Conservation (phyloP, 2,888 invertebrate species). For the Hirtodrosophila trivittata region DNA sequence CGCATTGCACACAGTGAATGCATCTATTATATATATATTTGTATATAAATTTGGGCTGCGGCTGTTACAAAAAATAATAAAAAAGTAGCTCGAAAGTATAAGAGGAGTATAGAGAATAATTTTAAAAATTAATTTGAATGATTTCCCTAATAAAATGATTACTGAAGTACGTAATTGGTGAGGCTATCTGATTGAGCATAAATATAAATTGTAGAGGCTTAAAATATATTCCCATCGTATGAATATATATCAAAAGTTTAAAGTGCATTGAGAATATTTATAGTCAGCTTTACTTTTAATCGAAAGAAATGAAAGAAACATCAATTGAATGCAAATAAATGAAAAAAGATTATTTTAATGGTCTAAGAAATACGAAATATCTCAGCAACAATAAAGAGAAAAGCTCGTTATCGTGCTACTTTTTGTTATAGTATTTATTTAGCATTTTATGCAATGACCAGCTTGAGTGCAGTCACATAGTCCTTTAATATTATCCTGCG, state of each 20-base stretch:
- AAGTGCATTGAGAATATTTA: too few relatives aligned
- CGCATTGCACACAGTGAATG: slow-evolving; percentile 63
- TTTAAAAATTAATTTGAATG: slow-evolving; percentile 61
- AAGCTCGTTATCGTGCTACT: too few relatives aligned
- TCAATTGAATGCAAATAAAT: too few relatives aligned
- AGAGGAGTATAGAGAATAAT: too few relatives aligned
- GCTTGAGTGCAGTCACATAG: slow-evolving; percentile 10
- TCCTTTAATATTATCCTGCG: slow-evolving; percentile 18
- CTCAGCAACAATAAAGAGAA: too few relatives aligned
- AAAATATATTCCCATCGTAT: too few relatives aligned
- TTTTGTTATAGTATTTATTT: not conserved
- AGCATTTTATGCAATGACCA: slow-evolving; percentile 3
- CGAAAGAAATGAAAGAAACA: too few relatives aligned
- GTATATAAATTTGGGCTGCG: slow-evolving; percentile 13
- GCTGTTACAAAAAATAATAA: slow-evolving; percentile 5
- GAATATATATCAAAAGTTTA: too few relatives aligned
- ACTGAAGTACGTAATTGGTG: slow-evolving; percentile 44
- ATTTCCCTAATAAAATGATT: slow-evolving; percentile 48
- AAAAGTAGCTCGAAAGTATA: slow-evolving; percentile 4
- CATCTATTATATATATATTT: slow-evolving; percentile 53
- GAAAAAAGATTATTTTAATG: too few relatives aligned
- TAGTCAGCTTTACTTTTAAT: too few relatives aligned
- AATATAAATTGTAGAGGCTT: slow-evolving; percentile 14
- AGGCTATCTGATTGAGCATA: slow-evolving; percentile 20
- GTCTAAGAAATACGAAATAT: too few relatives aligned